Evolutionary conservation across 1,140 invertebrate species (phyloP).

Genomic region (Notospermus geniculatus): DNA sequence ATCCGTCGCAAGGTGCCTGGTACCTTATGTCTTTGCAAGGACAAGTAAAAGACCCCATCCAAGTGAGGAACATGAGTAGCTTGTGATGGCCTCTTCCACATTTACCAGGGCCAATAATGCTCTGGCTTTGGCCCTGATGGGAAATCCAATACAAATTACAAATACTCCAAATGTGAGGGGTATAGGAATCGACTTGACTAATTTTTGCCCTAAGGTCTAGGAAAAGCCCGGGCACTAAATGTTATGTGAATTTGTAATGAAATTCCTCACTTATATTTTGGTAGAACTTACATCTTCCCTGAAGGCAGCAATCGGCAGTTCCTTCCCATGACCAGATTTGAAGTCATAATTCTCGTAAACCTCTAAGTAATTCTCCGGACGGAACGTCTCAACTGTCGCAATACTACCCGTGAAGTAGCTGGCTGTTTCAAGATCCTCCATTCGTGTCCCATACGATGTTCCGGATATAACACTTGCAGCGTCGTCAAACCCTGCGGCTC

Average conservation of each 20-base stretch:
- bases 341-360: conserved; percentile 50
- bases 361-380: conserved; percentile 36
- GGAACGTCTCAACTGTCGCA: conserved; percentile 30
- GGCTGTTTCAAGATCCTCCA: conserved; percentile 40
- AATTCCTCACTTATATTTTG: not conserved
- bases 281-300: conserved; percentile 38
- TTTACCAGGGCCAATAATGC: too few relatives aligned
- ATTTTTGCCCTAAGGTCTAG: not conserved
- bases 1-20: not conserved
- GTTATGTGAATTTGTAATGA: not conserved
- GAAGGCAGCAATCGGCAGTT: conserved; percentile 38
- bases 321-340: conserved; percentile 30
- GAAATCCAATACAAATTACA: too few relatives aligned
- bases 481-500: not conserved
- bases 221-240: not conserved
- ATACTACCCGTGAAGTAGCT: conserved; percentile 27
- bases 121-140: too few relatives aligned
- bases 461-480: not conserved
- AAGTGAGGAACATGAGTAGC: too few relatives aligned
- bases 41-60: too few relatives aligned
- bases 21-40: not conserved
- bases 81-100: too few relatives aligned
- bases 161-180: too few relatives aligned
- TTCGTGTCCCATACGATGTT: not conserved
- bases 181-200: too few relatives aligned